A percentile compares a stretch with the other conserved stretches of the same genome.
These are phyloP conservation scores for Hyposoter dolosus DNA, from an alignment of 2,888 invertebrate species.

Conservation along the genomic window DNA sequence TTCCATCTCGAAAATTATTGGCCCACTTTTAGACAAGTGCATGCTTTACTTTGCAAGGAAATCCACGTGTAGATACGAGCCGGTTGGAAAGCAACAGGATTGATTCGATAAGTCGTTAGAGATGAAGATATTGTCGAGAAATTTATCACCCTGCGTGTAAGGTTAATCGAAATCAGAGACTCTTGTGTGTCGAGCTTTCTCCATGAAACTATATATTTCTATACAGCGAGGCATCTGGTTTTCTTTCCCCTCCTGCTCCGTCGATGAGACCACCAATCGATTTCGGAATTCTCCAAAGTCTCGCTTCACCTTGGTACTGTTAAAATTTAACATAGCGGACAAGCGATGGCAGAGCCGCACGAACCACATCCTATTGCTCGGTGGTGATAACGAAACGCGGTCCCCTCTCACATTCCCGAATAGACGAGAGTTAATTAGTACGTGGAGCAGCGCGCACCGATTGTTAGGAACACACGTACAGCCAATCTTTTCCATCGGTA, in stretches of 20 bases:
- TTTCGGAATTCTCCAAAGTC: slow-evolving; percentile 66
- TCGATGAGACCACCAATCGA: slow-evolving; percentile 54
- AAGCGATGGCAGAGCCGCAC: slow-evolving; percentile 15
- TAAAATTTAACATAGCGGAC: slow-evolving; percentile 53
- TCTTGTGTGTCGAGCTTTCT: background rate
- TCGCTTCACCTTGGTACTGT: slow-evolving; percentile 22
- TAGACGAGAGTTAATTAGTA: slow-evolving; percentile 75
- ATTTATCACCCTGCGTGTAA: background rate
- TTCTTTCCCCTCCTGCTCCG: slow-evolving; percentile 15
- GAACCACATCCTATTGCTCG: slow-evolving; percentile 50
- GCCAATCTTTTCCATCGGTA: slow-evolving; percentile 72
- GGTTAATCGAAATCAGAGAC: background rate
- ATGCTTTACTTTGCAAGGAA: background rate
- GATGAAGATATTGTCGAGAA: background rate
- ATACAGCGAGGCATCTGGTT: background rate
- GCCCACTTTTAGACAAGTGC: background rate
- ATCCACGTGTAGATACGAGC: background rate
- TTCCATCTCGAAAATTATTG: background rate
- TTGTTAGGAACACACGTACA: slow-evolving; percentile 60
- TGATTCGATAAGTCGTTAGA: slow-evolving; percentile 3
- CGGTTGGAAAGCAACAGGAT: background rate
- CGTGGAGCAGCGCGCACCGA: slow-evolving; percentile 51
- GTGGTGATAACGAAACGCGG: slow-evolving; percentile 60
- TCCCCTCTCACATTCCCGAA: slow-evolving; percentile 67
- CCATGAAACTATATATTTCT: background rate